Conservation (phyloP, 2,888 invertebrate genomes). For the Alloscopus bannaensis region DNA sequence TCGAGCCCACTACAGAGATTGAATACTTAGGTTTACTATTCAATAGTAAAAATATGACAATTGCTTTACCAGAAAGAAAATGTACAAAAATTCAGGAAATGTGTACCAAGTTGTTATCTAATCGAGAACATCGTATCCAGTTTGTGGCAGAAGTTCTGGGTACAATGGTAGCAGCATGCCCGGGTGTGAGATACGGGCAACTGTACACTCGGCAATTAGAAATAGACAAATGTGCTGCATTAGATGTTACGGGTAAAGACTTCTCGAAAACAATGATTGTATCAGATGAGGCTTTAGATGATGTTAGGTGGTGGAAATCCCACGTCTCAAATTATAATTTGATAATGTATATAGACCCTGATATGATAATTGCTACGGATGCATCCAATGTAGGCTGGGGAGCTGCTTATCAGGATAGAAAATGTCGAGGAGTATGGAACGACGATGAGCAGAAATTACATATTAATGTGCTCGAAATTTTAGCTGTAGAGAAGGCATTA, state of each 20-base stretch:
- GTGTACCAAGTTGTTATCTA: neutral
- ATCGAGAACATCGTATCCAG: too few relatives aligned
- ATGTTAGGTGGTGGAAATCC: slow-evolving; percentile 27
- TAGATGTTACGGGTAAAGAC: neutral
- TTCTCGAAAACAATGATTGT: neutral
- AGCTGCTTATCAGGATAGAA: neutral
- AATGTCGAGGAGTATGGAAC: slow-evolving; percentile 10
- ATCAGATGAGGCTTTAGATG: neutral
- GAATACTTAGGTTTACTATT: too few relatives aligned
- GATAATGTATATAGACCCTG: neutral
- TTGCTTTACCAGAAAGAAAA: slow-evolving; percentile 8
- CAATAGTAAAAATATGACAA: too few relatives aligned
- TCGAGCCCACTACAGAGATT: too few relatives aligned
- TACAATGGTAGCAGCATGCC: neutral
- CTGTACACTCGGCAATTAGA: slow-evolving; percentile 18
- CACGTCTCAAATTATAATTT: neutral
- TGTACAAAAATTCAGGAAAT: neutral
- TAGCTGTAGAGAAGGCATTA: neutral
- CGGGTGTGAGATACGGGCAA: neutral
- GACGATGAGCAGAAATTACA: neutral
- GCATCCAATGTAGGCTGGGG: slow-evolving; percentile 24
- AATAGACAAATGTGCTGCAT: neutral
- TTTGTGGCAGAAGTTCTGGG: too few relatives aligned
- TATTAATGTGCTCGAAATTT: slow-evolving; percentile 25
- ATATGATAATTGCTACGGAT: slow-evolving; percentile 1